These are phyloP conservation scores for Pherbina coryleti DNA, from an alignment of 2,888 invertebrate genomes.

Conservation along the genomic window DNA sequence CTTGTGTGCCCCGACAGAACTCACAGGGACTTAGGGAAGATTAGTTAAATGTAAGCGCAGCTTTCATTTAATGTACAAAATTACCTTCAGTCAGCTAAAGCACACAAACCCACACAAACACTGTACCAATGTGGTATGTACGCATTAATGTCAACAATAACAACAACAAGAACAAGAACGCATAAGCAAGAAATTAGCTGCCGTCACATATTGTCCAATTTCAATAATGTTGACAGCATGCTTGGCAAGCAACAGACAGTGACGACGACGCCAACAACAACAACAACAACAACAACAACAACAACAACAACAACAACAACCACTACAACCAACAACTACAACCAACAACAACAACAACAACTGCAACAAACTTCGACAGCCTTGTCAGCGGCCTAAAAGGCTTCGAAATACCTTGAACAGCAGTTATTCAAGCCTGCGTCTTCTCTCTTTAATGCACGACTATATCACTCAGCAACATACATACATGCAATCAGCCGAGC, in stretches of 20 bases:
- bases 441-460: too few relatives aligned
- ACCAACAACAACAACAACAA: slow-evolving; percentile 8
- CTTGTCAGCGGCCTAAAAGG: slow-evolving; percentile 27
- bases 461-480: neutral
- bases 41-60: too few relatives aligned
- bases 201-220: neutral
- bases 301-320: neutral
- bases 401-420: slow-evolving; percentile 11
- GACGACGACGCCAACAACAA: neutral
- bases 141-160: slow-evolving; percentile 19
- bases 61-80: too few relatives aligned
- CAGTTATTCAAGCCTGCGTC: too few relatives aligned
- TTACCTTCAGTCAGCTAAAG: neutral
- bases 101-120: neutral
- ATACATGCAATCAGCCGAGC: neutral
- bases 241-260: slow-evolving; percentile 5
- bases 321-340: neutral
- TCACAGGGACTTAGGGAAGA: too few relatives aligned
- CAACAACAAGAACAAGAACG: neutral
- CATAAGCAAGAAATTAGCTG: neutral
- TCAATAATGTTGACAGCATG: slow-evolving; percentile 22
- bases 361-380: neutral
- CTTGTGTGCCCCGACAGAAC: too few relatives aligned
- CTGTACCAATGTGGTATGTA: neutral
- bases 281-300: neutral